Evolutionary conservation across 2,797 vertebrate species (phyloP), one percentile per base, ranked within the genome.

Genomic region (Oceanodroma leucorhoa): DNA sequence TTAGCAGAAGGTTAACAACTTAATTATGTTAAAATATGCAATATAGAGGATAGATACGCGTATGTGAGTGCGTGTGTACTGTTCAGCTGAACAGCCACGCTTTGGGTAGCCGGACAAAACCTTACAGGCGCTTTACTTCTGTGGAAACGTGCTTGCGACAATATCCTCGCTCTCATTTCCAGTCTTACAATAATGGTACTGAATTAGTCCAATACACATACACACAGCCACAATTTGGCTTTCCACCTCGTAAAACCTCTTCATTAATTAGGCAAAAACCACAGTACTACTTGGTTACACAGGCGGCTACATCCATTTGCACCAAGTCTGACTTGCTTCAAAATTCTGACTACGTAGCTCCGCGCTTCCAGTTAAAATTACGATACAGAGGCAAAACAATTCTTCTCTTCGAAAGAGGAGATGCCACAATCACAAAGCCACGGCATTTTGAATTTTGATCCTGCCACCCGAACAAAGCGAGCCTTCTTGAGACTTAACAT

Each of bases 31-130:
- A 79, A 72, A 57, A 64, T 43, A 79, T 32, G 53, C 36, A 55
- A 18, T 46, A 72, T 2, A 41, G 57, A 14, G 24, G 22, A n/a
- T 5, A 72, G 30, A 62, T 51, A 55, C 0, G 0, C 3, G 6
- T 20, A 10, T 22, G 19, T 27, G n/a, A 38, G 32, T 1, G 8
- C 5, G 34, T 14, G 13, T 22, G 34, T 6, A 55, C 48, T 50
- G 48, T 16, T 58, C 30, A 70, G 51, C 43, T 70, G 34, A 86
- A 71, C 16, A 51, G 30, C 27, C 40, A 30, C 2, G 0, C 53
- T 75, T 21, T 15, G 19, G 41, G 40, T 29, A 72, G 48, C 16
- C 1, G 3, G 38, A 53, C n/a, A 87, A 67, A 89, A 75, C 29
- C 23, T 46, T 20, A 46, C 22, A 7, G 7, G 21, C 2, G 2